A percentile compares a stretch with the other conserved stretches of the same genome.
These are phyloP conservation scores for Microctenopoma stevenorrisi DNA, from an alignment of 2,797 vertebrate species.

Conservation along the genomic window DNA sequence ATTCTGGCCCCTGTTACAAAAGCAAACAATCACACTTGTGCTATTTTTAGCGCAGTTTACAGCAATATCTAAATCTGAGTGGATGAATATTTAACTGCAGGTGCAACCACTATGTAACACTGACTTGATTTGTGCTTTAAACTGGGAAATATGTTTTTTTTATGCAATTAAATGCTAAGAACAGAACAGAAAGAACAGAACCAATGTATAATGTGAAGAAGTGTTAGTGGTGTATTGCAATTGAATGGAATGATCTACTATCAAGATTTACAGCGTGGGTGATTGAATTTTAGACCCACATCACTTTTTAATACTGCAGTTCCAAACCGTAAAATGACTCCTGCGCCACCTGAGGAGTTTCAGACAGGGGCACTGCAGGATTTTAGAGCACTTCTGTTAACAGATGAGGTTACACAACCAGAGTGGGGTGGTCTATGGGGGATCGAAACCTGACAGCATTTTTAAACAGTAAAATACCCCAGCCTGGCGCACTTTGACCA, in stretches of 20 bases:
- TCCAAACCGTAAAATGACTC: conserved; percentile 53
- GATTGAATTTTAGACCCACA: conserved; percentile 15
- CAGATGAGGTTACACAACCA: conserved; percentile 54
- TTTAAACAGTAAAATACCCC: conserved; percentile 42
- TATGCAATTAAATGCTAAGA: background rate
- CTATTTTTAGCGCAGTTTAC: background rate
- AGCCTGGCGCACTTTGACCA: conserved; percentile 48
- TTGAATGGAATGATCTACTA: conserved; percentile 10
- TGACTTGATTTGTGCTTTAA: background rate
- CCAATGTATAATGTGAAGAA: conserved; percentile 3
- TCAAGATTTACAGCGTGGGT: conserved; percentile 7
- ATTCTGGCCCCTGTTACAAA: background rate
- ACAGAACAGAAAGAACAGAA: background rate
- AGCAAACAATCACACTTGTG: conserved; percentile 11
- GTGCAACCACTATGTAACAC: no score
- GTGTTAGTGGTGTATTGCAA: background rate
- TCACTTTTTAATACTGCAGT: conserved; percentile 31
- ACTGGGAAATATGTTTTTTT: background rate
- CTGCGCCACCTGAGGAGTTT: conserved; percentile 47
- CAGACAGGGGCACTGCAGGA: conserved; percentile 23
- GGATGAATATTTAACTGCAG: background rate
- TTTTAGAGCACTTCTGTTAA: conserved; percentile 43
- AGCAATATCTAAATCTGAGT: background rate
- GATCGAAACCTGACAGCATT: conserved; percentile 47
- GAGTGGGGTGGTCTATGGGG: conserved; percentile 25